phyloP scores from a whole-genome alignment of 2,113 vertebrate genomes.

The Cyanoliseus patagonus region DNA sequence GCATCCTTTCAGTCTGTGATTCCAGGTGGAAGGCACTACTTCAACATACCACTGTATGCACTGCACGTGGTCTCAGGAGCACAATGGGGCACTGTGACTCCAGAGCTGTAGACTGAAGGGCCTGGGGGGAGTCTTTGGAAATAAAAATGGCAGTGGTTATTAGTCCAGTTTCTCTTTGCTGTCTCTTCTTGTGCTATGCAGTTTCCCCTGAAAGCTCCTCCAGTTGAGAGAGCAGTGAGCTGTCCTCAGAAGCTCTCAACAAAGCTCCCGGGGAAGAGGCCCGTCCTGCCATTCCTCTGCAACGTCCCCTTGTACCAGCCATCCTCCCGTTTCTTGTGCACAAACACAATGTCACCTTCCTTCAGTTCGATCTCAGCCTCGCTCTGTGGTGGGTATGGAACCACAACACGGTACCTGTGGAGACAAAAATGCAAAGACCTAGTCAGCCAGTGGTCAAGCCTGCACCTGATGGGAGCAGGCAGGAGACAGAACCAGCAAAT shows the following conservation, averaged over 20 bases:
- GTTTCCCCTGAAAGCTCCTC: slow-evolving; percentile 45
- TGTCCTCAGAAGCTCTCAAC: slow-evolving; percentile 92
- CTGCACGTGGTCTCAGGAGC: neutral
- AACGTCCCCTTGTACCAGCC: slow-evolving; percentile 98
- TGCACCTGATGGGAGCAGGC: neutral
- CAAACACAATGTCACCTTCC: slow-evolving; percentile 95
- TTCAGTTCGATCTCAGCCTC: slow-evolving; percentile 98
- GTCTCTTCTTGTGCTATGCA: slow-evolving; percentile 59
- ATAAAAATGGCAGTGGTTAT: slow-evolving; percentile 72
- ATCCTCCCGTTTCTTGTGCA: slow-evolving; percentile 96
- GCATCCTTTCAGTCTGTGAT: slow-evolving; percentile 50
- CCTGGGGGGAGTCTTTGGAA: slow-evolving; percentile 64
- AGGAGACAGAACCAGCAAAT: neutral
- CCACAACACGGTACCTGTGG: slow-evolving; percentile 91
- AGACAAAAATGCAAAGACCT: neutral
- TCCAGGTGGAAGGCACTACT: slow-evolving; percentile 74
- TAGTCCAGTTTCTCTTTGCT: slow-evolving; percentile 47
- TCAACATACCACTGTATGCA: slow-evolving; percentile 60
- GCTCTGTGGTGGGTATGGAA: slow-evolving; percentile 95
- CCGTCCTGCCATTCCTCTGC: slow-evolving; percentile 94
- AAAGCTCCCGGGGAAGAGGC: slow-evolving; percentile 97
- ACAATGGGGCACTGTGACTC: neutral
- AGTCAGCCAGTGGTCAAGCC: neutral
- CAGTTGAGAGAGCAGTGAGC: neutral
- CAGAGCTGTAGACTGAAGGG: slow-evolving; percentile 57